These are phyloP conservation scores for Seriola quinqueradiata DNA, from an alignment of 2,113 vertebrate species.

Conservation along the genomic window DNA sequence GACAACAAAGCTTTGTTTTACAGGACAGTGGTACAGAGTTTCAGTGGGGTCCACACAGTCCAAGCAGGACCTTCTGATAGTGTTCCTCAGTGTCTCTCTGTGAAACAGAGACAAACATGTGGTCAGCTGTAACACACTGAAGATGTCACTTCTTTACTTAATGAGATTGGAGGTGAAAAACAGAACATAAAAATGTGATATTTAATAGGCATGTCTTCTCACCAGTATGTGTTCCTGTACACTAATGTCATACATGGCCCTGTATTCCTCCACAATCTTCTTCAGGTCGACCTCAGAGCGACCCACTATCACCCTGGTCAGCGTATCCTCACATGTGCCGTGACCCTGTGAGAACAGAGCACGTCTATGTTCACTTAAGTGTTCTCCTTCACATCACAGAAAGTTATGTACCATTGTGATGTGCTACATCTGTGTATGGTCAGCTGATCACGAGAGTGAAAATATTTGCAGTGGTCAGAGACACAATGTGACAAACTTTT, in stretches of 20 bases:
- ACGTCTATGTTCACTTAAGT: not conserved
- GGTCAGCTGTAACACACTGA: not conserved
- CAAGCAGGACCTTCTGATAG: conserved; percentile 88
- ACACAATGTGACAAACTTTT: too few species aligned
- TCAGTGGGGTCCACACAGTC: conserved; percentile 85
- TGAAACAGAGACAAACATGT: conserved; percentile 40
- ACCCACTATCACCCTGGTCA: conserved; percentile 92
- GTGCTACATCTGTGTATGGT: too few species aligned
- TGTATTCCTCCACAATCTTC: conserved; percentile 89
- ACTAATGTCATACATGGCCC: conserved; percentile 79
- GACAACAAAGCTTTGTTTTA: not conserved
- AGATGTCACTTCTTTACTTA: not conserved
- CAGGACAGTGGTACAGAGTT: not conserved
- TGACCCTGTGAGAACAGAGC: conserved; percentile 75
- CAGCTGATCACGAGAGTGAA: not conserved
- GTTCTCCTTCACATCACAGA: not conserved
- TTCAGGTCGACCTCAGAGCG: conserved; percentile 94
- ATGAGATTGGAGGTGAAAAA: not conserved
- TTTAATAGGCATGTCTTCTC: conserved; percentile 7
- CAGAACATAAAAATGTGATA: not conserved
- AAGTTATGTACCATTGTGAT: too few species aligned
- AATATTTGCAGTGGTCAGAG: not conserved
- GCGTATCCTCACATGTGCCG: conserved; percentile 82
- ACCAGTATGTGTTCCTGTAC: conserved; percentile 89
- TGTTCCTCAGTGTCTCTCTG: conserved; percentile 92